Conservation (phyloP, 2,888 invertebrate species). For the Drosophila paracracens region DNA sequence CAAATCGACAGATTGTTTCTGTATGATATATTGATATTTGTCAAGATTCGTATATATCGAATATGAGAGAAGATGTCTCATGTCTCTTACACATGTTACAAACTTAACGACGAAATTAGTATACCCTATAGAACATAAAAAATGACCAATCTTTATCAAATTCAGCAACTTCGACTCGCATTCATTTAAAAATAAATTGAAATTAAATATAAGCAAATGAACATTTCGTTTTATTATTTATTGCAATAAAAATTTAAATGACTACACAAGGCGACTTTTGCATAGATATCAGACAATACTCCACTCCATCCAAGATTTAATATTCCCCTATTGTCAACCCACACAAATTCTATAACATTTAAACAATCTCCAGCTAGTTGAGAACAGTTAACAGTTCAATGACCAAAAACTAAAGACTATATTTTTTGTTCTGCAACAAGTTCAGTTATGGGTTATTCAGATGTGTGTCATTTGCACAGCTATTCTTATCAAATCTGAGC, state of each 20-base stretch:
- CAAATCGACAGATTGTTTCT: not conserved
- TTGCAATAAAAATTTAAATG: not conserved
- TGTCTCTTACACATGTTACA: not conserved
- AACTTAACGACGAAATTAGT: not conserved
- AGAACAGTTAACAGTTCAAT: slow-evolving; percentile 44
- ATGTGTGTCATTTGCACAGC: slow-evolving; percentile 37
- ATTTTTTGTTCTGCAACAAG: slow-evolving; percentile 8
- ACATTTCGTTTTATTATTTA: not conserved
- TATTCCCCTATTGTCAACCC: not conserved
- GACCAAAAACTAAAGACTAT: slow-evolving; percentile 36
- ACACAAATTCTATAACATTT: not conserved
- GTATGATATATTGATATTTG: no score
- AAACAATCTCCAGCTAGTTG: not conserved
- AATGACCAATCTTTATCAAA: not conserved
- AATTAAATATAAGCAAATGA: no score
- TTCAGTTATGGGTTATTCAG: not conserved
- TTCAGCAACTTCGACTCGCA: not conserved
- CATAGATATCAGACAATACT: not conserved
- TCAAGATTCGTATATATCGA: not conserved
- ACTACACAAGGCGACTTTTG: not conserved
- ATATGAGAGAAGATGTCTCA: not conserved
- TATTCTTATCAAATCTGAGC: slow-evolving; percentile 44
- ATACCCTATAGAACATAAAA: not conserved
- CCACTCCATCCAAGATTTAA: not conserved
- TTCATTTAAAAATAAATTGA: not conserved